Evolutionary conservation across 1,140 invertebrate species (phyloP), one percentile per base, ranked within the genome.

Genomic region (Brachionus sp.): DNA sequence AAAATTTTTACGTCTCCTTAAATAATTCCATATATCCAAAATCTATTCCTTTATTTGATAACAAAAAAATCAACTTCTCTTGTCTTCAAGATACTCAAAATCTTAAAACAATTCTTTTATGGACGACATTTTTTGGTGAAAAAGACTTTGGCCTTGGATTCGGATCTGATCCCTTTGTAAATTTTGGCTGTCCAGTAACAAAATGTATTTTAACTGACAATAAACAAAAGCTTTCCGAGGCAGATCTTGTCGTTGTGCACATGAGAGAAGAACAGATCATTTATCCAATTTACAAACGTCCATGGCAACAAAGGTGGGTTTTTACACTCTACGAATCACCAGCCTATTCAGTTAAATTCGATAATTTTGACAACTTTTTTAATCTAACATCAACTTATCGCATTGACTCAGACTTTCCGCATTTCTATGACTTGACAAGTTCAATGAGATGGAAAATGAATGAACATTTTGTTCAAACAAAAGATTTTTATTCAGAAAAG

Each of bases 181-280:
- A 78, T 53, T 23, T 50, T 25, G 35, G 29, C 3, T 78, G 77
- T 53, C 77, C 44, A 10, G 77, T 78, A 7, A 78, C 77, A 33
- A 78, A 78, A 33, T 78, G 77, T 25, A 13, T 16, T n/a, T 23
- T 78, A 13, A 78, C 77, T 33, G 53, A 53, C 29, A 44, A 78
- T 12, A 53, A 62, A n/a, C 23, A 29, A 35, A 33, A 33, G 23
- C 29, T 78, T 13, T 29, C n/a, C n/a, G 23, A 78, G 6, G 25
- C 46, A 25, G 44, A 78, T 19, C n/a, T 78, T n/a, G 77, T 78
- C 16, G 44, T 78, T 50, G 46, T 78, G n/a, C 77, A 78, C 35
- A 78, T 78, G 46, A 53, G 77, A 78, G 46, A 53, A n/a, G 13
- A 42, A n/a, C 10, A 42, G n/a, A 46, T 46, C 0, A 13, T 37